Evolutionary conservation across 2,888 invertebrate species (phyloP).

Genomic region (Thereva nobilitata): DNA sequence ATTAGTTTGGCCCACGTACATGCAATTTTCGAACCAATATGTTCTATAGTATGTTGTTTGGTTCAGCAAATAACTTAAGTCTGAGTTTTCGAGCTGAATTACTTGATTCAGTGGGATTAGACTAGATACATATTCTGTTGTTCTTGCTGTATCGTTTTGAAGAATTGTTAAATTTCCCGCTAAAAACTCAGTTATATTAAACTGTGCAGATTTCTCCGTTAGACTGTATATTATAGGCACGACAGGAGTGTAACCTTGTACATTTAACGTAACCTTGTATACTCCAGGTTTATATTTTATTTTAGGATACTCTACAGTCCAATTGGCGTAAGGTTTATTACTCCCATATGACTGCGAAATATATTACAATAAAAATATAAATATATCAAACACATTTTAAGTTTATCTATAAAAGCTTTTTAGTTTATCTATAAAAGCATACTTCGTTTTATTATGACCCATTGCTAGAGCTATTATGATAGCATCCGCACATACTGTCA

Average conservation of each 20-base stretch:
- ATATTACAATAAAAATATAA: neutral
- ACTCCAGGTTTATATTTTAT: constrained; percentile 63
- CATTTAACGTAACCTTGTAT: constrained; percentile 64
- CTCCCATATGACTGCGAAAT: constrained; percentile 52
- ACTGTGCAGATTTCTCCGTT: constrained; percentile 56
- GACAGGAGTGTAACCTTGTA: constrained; percentile 53
- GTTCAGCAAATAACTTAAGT: constrained; percentile 63
- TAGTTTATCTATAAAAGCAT: too few relatives aligned
- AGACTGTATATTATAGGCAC: constrained; percentile 55
- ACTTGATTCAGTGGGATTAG: constrained; percentile 63
- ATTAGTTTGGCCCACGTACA: constrained; percentile 67
- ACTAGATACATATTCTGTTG: constrained; percentile 68
- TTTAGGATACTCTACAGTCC: constrained; percentile 66
- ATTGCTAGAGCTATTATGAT: too few relatives aligned
- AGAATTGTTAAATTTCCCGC: constrained; percentile 69
- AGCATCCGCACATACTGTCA: too few relatives aligned
- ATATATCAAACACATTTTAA: neutral
- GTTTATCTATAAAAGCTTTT: too few relatives aligned
- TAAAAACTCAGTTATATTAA: constrained; percentile 64
- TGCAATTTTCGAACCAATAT: constrained; percentile 82
- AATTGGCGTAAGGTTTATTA: constrained; percentile 63
- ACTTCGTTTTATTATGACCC: too few relatives aligned
- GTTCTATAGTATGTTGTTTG: constrained; percentile 65
- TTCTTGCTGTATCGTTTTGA: constrained; percentile 65
- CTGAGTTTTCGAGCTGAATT: constrained; percentile 65